Conservation (phyloP, 35 echinoderm and acorn worm genomes). For the Ophioderma brevispina region DNA sequence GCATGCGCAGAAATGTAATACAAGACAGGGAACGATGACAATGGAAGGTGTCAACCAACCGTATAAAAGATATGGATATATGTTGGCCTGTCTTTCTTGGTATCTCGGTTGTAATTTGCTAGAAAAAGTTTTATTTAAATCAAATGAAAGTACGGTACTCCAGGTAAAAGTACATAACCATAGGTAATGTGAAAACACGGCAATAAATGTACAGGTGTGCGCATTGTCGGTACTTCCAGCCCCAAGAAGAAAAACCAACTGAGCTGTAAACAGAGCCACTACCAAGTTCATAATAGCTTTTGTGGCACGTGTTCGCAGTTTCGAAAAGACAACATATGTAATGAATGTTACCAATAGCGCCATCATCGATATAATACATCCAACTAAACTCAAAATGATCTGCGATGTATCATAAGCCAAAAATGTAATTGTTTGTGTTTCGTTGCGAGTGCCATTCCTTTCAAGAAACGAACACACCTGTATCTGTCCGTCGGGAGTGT, state of each 20-base stretch:
- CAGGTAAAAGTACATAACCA: slow-evolving; percentile 4
- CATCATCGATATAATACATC: slow-evolving; percentile 21
- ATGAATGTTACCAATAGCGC: background rate
- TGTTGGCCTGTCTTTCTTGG: background rate
- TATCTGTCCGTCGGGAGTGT: background rate
- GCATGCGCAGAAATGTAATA: slow-evolving; percentile 26
- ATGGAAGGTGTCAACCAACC: background rate
- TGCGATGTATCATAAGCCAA: background rate
- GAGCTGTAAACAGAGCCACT: slow-evolving; percentile 18
- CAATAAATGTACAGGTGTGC: background rate
- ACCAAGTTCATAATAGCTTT: slow-evolving; percentile 27
- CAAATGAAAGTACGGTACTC: slow-evolving; percentile 1
- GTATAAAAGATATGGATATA: background rate
- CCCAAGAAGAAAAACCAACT: background rate
- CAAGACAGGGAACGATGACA: slow-evolving; percentile 9
- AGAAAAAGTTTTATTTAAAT: slow-evolving; percentile 12
- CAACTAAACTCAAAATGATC: slow-evolving; percentile 8
- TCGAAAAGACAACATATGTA: slow-evolving; percentile 5
- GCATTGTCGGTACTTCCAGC: background rate
- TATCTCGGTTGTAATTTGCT: background rate
- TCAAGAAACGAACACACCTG: slow-evolving; percentile 28
- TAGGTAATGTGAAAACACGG: slow-evolving; percentile 15
- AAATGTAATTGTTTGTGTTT: slow-evolving; percentile 1
- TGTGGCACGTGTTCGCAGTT: background rate
- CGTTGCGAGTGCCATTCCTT: slow-evolving; percentile 24